Percentiles rank a stretch among this genome's conserved stretches.
These are phyloP conservation scores for Tupiocoris notatus DNA, from an alignment of 2,888 invertebrate genomes.

Conservation along the genomic window DNA sequence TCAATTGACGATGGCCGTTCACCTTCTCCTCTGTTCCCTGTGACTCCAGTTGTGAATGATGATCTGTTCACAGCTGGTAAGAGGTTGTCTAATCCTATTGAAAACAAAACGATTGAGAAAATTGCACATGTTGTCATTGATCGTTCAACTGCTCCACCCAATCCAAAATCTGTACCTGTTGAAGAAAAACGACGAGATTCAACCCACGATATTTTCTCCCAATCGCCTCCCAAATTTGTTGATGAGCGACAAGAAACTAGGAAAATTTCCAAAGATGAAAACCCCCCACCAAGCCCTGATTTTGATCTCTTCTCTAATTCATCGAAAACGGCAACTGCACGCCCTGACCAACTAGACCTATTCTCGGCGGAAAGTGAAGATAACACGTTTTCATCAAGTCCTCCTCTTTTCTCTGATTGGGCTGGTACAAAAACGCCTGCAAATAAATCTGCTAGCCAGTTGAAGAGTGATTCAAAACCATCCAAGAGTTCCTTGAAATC, in stretches of 20 bases:
- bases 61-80: not conserved
- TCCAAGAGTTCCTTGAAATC: not conserved
- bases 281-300: not conserved
- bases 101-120: not conserved
- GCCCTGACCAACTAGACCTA: not conserved
- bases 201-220: not conserved
- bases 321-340: not conserved
- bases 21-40: not conserved
- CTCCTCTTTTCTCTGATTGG: constrained; percentile 13
- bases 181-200: no score
- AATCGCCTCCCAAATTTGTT: not conserved
- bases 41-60: not conserved
- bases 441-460: not conserved
- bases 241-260: not conserved
- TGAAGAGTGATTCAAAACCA: no score
- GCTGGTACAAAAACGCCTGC: not conserved
- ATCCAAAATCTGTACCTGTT: no score
- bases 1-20: constrained; percentile 29
- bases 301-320: not conserved
- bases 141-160: not conserved
- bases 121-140: not conserved
- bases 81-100: not conserved
- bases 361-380: not conserved
- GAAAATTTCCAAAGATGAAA: not conserved
- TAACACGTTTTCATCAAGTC: constrained; percentile 7